Conservation (phyloP, 2,113 vertebrate genomes). For the Dromiciops gliroides region DNA sequence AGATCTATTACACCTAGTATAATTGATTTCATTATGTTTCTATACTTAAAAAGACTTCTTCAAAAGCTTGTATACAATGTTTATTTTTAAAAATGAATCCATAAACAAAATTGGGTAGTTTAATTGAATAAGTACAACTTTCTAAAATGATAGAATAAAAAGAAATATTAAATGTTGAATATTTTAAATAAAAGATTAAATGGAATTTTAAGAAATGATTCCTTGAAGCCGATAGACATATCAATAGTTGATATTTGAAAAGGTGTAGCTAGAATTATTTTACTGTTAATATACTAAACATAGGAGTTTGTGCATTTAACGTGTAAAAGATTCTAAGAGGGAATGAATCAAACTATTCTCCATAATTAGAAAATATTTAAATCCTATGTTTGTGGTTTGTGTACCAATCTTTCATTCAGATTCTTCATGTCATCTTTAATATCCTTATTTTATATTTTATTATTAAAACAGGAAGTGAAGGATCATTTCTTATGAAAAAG, state of each 20-base stretch:
- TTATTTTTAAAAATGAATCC: neutral
- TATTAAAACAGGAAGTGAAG: constrained; percentile 84
- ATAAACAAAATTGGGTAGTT: neutral
- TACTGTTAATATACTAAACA: constrained; percentile 39
- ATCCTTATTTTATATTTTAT: constrained; percentile 31
- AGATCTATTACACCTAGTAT: neutral
- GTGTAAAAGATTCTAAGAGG: neutral
- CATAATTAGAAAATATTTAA: constrained; percentile 40
- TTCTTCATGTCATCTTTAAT: constrained; percentile 8
- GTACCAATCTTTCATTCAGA: neutral
- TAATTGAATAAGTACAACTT: neutral
- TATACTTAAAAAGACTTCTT: neutral
- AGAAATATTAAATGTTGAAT: neutral
- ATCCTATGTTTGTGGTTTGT: neutral
- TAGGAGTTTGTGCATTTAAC: neutral
- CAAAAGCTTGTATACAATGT: neutral
- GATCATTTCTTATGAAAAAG: constrained; percentile 78
- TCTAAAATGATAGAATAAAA: neutral
- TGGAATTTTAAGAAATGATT: neutral
- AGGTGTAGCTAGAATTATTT: constrained; percentile 5
- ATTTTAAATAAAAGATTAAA: neutral
- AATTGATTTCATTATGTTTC: neutral
- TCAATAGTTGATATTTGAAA: constrained; percentile 50
- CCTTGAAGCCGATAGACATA: neutral
- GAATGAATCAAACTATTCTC: constrained; percentile 16